Evolutionary conservation across 2,888 invertebrate genomes (phyloP).

Genomic region (Diloba caeruleocephala): DNA sequence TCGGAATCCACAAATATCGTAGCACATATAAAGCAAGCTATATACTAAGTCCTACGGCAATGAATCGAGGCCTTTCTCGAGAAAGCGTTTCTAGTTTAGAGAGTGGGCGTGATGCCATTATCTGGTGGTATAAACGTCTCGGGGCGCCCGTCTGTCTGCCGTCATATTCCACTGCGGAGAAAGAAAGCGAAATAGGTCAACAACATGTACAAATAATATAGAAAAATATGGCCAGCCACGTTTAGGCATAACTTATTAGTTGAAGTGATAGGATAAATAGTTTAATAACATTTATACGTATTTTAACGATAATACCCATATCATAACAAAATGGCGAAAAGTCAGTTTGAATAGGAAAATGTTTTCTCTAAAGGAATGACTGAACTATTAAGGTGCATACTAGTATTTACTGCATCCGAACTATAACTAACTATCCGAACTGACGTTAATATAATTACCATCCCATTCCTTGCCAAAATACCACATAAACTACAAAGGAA

Average conservation of each 20-base stretch:
- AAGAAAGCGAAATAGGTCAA: slow-evolving; percentile 69
- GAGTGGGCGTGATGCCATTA: slow-evolving; percentile 62
- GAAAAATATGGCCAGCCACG: slow-evolving; percentile 27
- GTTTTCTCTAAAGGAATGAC: not conserved
- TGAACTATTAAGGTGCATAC: slow-evolving; percentile 17
- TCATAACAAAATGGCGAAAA: not conserved
- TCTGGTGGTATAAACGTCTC: slow-evolving; percentile 54
- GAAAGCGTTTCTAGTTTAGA: slow-evolving; percentile 31
- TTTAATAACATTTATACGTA: too few species aligned
- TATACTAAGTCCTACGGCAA: slow-evolving; percentile 8
- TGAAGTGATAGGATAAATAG: slow-evolving; percentile 7
- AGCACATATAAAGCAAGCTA: too few species aligned
- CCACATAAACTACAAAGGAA: not conserved
- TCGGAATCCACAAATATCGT: not conserved
- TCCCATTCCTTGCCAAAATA: slow-evolving; percentile 2
- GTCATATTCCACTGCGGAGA: slow-evolving; percentile 66
- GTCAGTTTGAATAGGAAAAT: not conserved
- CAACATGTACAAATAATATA: slow-evolving; percentile 46
- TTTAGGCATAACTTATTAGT: slow-evolving; percentile 13
- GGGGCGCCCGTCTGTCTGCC: slow-evolving; percentile 83
- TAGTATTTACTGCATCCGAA: slow-evolving; percentile 18
- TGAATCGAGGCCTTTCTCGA: slow-evolving; percentile 22
- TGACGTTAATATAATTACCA: slow-evolving; percentile 2
- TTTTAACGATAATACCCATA: too few species aligned
- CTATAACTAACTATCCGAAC: too few species aligned